These are phyloP conservation scores for Taenioides sp. DNA, from an alignment of 2,797 vertebrate species.

Conservation along the genomic window DNA sequence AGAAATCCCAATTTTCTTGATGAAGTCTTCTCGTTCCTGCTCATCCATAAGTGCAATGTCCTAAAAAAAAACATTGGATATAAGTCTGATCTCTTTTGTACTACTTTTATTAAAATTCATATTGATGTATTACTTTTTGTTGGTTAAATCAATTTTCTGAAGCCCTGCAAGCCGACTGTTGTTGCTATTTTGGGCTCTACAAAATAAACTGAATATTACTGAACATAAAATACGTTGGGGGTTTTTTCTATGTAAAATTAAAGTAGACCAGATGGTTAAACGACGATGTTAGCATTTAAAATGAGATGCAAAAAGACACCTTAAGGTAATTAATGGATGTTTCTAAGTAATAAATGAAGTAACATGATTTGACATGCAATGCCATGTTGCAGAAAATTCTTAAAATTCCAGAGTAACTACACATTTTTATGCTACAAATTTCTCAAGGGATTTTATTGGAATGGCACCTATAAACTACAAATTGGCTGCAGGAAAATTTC, in stretches of 20 bases:
- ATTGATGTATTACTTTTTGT: background rate
- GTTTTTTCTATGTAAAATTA: no score
- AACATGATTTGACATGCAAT: no score
- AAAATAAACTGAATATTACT: no score
- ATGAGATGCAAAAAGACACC: no score
- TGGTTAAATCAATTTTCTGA: no score
- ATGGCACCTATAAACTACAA: background rate
- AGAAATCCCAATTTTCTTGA: conserved; percentile 96
- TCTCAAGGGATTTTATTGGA: no score
- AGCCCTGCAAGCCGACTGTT: no score
- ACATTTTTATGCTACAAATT: background rate
- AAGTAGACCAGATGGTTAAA: no score
- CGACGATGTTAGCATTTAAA: no score
- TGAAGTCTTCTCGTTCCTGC: conserved; percentile 93
- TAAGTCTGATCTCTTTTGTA: background rate
- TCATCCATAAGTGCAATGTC: conserved; percentile 98
- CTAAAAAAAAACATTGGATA: conserved; percentile 58
- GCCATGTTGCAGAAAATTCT: background rate
- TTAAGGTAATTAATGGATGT: background rate
- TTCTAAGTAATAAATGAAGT: no score
- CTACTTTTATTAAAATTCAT: background rate
- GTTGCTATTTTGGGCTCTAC: no score
- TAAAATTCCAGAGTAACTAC: background rate
- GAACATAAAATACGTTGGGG: no score
- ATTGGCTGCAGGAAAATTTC: background rate